phyloP scores from a whole-genome alignment of 2,113 vertebrate species.

The Ptilonorhynchus violaceus region DNA sequence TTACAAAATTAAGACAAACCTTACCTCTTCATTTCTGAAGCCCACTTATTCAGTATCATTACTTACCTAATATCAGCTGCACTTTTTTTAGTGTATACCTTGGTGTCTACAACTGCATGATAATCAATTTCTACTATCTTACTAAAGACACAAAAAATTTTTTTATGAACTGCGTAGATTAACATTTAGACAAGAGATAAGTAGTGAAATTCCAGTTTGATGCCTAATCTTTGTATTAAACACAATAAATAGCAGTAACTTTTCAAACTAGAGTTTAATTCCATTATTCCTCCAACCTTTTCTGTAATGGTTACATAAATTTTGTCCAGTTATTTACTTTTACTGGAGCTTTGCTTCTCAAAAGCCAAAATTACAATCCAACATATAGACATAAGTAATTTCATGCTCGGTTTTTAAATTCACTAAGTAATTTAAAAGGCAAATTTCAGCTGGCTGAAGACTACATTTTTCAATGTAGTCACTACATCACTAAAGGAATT shows the following conservation, averaged over 20 bases:
- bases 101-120: not conserved
- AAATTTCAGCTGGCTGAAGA: not conserved
- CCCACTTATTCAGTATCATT: not conserved
- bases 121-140: not conserved
- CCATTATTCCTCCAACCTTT: not conserved
- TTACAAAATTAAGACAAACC: not conserved
- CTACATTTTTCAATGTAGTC: not conserved
- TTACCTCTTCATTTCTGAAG: not conserved
- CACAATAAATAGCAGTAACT: not conserved
- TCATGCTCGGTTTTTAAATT: not conserved
- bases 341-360: not conserved
- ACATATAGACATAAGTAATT: accelerated
- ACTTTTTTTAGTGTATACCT: not conserved
- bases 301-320: not conserved
- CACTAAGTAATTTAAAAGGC: not conserved
- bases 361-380: not conserved
- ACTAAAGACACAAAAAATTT: not conserved
- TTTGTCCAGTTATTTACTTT: not conserved
- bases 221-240: not conserved
- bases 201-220: not conserved
- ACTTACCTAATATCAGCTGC: not conserved
- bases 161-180: not conserved
- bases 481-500: not conserved
- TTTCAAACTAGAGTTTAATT: not conserved
- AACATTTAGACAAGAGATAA: not conserved